Evolutionary conservation across 1,140 invertebrate genomes (phyloP), one percentile per base, ranked within the genome.

Genomic region (Sarcophaga peregrina): DNA sequence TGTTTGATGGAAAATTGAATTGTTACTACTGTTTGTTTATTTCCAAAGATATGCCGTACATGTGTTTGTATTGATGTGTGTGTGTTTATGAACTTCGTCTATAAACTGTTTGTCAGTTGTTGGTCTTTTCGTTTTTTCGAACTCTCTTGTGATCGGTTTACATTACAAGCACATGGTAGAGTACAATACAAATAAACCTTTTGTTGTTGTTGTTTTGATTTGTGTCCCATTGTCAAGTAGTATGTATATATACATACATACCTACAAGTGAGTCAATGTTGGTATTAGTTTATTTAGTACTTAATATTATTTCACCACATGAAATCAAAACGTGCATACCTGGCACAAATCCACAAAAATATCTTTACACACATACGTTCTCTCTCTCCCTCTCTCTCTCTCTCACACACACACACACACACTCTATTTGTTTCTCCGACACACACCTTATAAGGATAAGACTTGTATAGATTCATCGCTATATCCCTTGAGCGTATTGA

Each of bases 1-100:
- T 75, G 73, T 46, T 75, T 75, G 73, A 75, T 75, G 45, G 73
- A 75, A 37, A 68, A 75, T 75, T 75, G 73, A 75, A 75, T 75
- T 75, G 73, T 75, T 11, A 75, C 45, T 47, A 75, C 46, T 75
- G 73, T 75, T 46, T 75, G 73, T 75, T 75, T 75, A 75, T 75
- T 75, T 75, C 45, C 8, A 46, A 37, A 15, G 46, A 13, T n/a
- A 75, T 46, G 8, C 0, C 20, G 20, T 73, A 5, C 5, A 37
- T 73, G 8, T 73, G 54, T 62, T 15, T 62, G 54, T 62, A 62
- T 62, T 4, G 5, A 52, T 10, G 17, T 68, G 62, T 17, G n/a
- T 68, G 62, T 68, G n/a, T 68, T n/a, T 68, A n/a, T 20, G 8
- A 68, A 68, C 62, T 68, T 68, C n/a, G 62, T 68, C 20, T 68